phyloP scores from a whole-genome alignment of 2,113 vertebrate species.

The Psittacara wagleri region DNA sequence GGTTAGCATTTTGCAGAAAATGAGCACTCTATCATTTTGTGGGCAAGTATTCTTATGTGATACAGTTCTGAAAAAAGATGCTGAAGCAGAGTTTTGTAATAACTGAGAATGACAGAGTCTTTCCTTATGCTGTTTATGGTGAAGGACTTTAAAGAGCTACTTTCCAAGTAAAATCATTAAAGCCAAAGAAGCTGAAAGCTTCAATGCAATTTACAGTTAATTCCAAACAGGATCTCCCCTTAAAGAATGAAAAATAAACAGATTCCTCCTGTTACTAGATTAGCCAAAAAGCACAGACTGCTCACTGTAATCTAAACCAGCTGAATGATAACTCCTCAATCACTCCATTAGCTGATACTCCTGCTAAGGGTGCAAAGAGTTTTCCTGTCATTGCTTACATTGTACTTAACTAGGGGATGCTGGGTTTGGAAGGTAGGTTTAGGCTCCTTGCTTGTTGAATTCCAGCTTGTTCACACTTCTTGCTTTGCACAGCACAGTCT shows the following conservation, averaged over 20 bases:
- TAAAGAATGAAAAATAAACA: constrained; percentile 21
- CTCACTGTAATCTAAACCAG: not conserved
- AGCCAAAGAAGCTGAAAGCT: not conserved
- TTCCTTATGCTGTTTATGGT: not conserved
- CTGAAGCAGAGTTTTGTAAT: not conserved
- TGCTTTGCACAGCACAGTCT: not conserved
- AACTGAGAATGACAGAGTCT: not conserved
- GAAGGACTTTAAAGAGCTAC: not conserved
- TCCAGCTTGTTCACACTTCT: not conserved
- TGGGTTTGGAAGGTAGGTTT: not conserved
- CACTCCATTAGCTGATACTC: not conserved
- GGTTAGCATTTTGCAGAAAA: constrained; percentile 2
- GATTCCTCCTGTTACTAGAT: constrained; percentile 21
- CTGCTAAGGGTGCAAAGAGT: not conserved
- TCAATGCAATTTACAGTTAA: not conserved
- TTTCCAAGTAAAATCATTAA: constrained; percentile 5
- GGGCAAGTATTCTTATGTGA: not conserved
- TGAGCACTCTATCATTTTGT: not conserved
- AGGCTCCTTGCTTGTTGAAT: not conserved
- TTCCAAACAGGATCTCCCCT: not conserved
- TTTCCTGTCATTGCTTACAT: not conserved
- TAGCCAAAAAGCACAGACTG: not conserved
- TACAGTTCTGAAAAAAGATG: not conserved
- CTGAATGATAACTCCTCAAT: not conserved
- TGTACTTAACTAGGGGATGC: not conserved